Percentiles rank a stretch among this genome's conserved stretches.
These are phyloP conservation scores for Dallia pectoralis DNA, from an alignment of 2,797 vertebrate genomes.

Conservation along the genomic window DNA sequence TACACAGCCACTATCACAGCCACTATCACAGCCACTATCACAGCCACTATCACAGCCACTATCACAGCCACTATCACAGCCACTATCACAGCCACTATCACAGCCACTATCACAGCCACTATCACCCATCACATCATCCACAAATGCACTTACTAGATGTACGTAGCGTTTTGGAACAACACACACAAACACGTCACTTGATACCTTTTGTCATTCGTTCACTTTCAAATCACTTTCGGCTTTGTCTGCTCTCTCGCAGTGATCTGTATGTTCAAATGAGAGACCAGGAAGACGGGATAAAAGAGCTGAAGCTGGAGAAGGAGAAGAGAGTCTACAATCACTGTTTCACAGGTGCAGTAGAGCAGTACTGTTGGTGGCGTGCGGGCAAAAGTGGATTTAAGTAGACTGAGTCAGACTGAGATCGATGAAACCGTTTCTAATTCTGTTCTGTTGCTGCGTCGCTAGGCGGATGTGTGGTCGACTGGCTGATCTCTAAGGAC, in stretches of 20 bases:
- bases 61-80: too few relatives aligned
- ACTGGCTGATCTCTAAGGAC: constrained; percentile 86
- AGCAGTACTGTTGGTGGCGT: too few relatives aligned
- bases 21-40: too few relatives aligned
- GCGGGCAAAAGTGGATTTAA: neutral
- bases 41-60: too few relatives aligned
- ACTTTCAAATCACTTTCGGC: constrained; percentile 8
- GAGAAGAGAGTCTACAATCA: constrained; percentile 90
- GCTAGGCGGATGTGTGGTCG: constrained; percentile 83
- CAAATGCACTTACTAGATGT: neutral
- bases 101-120: too few relatives aligned
- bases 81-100: too few relatives aligned
- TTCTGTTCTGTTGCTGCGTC: constrained; percentile 4
- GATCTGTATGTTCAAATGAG: constrained; percentile 87
- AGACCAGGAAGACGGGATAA: constrained; percentile 86
- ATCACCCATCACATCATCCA: too few relatives aligned
- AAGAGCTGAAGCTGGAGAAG: constrained; percentile 89
- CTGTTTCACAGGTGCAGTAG: constrained; percentile 86
- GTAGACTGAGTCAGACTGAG: neutral
- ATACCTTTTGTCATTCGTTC: neutral
- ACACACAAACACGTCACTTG: neutral
- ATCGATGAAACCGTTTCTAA: neutral
- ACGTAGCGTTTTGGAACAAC: neutral
- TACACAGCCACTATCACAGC: too few relatives aligned
- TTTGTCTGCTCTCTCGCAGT: constrained; percentile 65